A percentile compares a stretch with the other conserved stretches of the same genome.
Evolutionary conservation across 2,797 vertebrate species (phyloP).

Genomic region (Poeciliopsis presidionis): DNA sequence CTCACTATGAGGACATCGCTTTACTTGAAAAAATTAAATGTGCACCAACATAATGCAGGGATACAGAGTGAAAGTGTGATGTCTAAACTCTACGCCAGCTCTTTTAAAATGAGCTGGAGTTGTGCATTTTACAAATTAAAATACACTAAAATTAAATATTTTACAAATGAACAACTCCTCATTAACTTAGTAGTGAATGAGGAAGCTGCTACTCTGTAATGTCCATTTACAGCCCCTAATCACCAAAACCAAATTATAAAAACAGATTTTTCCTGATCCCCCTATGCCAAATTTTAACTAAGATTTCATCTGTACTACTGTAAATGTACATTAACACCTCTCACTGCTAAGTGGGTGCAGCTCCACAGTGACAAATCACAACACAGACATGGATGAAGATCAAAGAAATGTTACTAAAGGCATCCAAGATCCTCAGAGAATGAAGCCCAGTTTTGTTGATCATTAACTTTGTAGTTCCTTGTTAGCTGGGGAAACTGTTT

Average conservation of each 20-base stretch:
- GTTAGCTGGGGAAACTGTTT: neutral
- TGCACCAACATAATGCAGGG: neutral
- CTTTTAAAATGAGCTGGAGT: neutral
- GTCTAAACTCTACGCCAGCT: neutral
- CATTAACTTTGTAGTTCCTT: neutral
- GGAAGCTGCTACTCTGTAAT: neutral
- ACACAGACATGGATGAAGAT: neutral
- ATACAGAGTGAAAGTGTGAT: conserved; percentile 17
- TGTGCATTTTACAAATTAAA: too few species aligned
- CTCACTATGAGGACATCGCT: neutral
- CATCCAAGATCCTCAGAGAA: neutral
- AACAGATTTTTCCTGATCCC: neutral
- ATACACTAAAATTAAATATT: neutral
- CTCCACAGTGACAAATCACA: neutral
- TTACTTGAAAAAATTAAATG: neutral
- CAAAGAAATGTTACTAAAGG: neutral
- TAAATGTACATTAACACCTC: neutral
- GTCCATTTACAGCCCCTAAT: neutral
- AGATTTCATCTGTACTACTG: neutral
- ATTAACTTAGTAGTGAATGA: neutral
- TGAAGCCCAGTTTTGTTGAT: neutral
- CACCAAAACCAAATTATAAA: neutral
- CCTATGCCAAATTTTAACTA: neutral
- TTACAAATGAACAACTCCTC: neutral
- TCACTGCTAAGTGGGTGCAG: neutral